A percentile compares a stretch with the other conserved stretches of the same genome.
These are phyloP conservation scores for Drosophila neonasuta DNA, from an alignment of 2,888 invertebrate genomes.

Conservation along the genomic window DNA sequence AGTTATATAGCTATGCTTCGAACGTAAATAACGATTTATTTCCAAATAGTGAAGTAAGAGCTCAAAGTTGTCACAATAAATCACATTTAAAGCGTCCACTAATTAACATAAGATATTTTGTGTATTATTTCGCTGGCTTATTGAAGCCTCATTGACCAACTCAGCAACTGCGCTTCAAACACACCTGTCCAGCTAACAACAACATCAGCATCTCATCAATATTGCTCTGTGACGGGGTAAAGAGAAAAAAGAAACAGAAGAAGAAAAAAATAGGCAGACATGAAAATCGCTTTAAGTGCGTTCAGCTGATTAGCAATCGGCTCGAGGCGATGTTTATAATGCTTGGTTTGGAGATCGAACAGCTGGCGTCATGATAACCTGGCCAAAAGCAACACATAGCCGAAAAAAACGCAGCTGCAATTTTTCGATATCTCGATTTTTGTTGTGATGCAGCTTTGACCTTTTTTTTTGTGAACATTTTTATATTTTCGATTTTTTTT, in stretches of 20 bases:
- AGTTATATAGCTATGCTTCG: too few relatives aligned
- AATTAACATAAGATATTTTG: conserved; percentile 1
- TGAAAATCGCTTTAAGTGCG: conserved; percentile 71
- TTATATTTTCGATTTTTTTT: conserved; percentile 27
- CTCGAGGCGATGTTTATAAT: conserved; percentile 40
- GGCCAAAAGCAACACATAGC: conserved; percentile 13
- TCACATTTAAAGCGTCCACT: not conserved
- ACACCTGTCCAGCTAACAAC: conserved; percentile 36
- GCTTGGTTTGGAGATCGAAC: conserved; percentile 46
- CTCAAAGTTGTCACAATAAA: not conserved
- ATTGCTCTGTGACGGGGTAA: conserved; percentile 25
- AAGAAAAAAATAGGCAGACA: conserved; percentile 13
- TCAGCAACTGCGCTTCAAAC: conserved; percentile 21
- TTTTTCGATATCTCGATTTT: conserved; percentile 22
- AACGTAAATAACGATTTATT: not conserved
- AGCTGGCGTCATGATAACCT: conserved; percentile 63
- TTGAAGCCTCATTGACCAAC: conserved; percentile 33
- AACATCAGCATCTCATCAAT: conserved; percentile 27
- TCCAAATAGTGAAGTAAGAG: not conserved
- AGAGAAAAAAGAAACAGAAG: conserved; percentile 3
- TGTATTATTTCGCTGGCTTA: conserved; percentile 10
- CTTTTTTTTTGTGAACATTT: conserved; percentile 52
- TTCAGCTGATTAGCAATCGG: conserved; percentile 57
- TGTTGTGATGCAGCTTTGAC: conserved; percentile 63
- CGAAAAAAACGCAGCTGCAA: conserved; percentile 60